phyloP scores from a whole-genome alignment of 1,140 invertebrate species.

The Pomphorhynchus laevis region DNA sequence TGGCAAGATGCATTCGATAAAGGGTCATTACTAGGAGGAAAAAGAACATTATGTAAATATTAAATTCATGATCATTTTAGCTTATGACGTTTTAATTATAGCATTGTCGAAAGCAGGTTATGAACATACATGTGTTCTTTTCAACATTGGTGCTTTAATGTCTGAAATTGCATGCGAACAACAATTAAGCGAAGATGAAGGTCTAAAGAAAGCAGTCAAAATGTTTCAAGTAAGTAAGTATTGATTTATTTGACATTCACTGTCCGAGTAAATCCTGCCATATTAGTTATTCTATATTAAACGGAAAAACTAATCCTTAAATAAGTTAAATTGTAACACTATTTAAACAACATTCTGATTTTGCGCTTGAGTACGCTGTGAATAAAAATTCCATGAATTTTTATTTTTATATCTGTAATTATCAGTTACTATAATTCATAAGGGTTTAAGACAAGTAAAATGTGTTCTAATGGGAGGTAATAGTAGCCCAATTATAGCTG shows the following conservation, averaged over 20 bases:
- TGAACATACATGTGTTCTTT: constrained; percentile 70
- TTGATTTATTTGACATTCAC: not conserved
- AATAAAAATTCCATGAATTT: too few species aligned
- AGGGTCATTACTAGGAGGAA: constrained; percentile 56
- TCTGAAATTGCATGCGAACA: constrained; percentile 48
- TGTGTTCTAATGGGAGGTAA: too few species aligned
- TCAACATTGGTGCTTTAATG: constrained; percentile 76
- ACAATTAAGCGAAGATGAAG: constrained; percentile 51
- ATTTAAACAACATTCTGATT: too few species aligned
- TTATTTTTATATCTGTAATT: too few species aligned
- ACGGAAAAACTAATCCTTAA: too few species aligned
- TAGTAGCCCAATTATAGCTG: too few species aligned
- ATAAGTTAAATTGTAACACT: too few species aligned
- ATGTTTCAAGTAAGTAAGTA: constrained; percentile 35
- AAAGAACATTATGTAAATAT: constrained; percentile 51
- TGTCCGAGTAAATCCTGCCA: too few species aligned
- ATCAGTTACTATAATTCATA: too few species aligned
- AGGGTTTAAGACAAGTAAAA: too few species aligned
- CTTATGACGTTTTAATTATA: constrained; percentile 1
- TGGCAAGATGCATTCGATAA: constrained; percentile 99
- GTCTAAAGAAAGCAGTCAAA: constrained; percentile 58
- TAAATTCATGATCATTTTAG: constrained; percentile 8
- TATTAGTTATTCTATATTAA: too few species aligned
- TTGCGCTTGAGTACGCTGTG: too few species aligned
- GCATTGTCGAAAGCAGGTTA: constrained; percentile 25